Percentiles rank a stretch among this genome's conserved stretches.
phyloP scores from a whole-genome alignment of 2,113 vertebrate species.

The Sinosuthora webbiana region DNA sequence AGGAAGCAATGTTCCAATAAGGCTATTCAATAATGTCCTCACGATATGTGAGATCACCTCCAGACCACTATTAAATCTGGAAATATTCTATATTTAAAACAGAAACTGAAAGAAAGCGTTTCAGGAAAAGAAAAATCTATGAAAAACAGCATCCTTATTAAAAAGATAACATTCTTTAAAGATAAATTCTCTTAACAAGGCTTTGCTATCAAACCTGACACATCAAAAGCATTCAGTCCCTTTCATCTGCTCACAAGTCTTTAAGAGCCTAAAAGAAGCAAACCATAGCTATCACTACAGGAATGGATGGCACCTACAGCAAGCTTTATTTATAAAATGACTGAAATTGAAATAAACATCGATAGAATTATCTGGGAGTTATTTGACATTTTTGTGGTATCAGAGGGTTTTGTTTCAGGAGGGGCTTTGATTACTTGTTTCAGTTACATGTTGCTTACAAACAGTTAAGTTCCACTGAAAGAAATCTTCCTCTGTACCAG shows the following conservation, averaged over 20 bases:
- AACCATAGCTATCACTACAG: neutral
- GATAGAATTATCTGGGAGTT: neutral
- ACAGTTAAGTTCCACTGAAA: neutral
- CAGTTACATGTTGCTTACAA: neutral
- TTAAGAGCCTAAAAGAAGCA: neutral
- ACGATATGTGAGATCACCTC: neutral
- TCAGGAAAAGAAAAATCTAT: neutral
- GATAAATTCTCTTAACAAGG: neutral
- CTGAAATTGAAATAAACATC: neutral
- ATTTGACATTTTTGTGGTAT: neutral
- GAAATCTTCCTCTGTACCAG: neutral
- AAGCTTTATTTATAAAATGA: neutral
- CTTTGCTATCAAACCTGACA: neutral
- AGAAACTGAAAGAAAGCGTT: neutral
- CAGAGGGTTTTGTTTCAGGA: neutral
- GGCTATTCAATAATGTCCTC: neutral
- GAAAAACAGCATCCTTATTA: neutral
- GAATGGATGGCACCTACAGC: neutral
- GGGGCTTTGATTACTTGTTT: neutral
- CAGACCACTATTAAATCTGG: neutral
- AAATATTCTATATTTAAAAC: neutral
- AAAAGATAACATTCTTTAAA: neutral
- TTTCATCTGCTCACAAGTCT: neutral
- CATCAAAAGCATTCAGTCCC: neutral
- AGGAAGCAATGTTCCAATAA: constrained; percentile 65